Evolutionary conservation across 2,888 invertebrate genomes (phyloP).

Genomic region (Drosophila greeni): DNA sequence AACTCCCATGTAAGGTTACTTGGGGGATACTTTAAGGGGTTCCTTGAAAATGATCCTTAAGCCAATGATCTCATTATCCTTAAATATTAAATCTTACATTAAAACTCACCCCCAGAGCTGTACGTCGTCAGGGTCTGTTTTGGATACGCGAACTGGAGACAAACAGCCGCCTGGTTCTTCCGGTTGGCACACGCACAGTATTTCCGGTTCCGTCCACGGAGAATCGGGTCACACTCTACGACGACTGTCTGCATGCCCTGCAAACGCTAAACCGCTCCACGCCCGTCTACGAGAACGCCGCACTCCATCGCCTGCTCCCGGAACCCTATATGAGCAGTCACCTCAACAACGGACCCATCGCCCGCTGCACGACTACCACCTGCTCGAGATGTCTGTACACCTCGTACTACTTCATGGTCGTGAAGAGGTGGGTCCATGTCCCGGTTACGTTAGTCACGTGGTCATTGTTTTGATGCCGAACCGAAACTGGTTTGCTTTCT

Average conservation of each 20-base stretch:
- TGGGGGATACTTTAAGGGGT: background rate
- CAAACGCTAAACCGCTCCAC: constrained; percentile 68
- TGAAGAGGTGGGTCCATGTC: constrained; percentile 72
- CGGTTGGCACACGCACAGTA: constrained; percentile 75
- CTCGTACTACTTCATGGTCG: constrained; percentile 77
- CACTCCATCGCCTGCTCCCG: constrained; percentile 67
- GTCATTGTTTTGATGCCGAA: constrained; percentile 23
- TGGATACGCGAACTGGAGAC: constrained; percentile 76
- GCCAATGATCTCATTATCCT: too few species aligned
- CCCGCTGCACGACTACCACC: constrained; percentile 74
- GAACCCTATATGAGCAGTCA: constrained; percentile 75
- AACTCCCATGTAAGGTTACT: constrained; percentile 66
- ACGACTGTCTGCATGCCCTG: constrained; percentile 74
- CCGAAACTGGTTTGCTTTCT: constrained; percentile 35
- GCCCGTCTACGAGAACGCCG: constrained; percentile 71
- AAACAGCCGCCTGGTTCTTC: constrained; percentile 70
- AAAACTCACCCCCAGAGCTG: constrained; percentile 27
- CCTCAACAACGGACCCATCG: constrained; percentile 76
- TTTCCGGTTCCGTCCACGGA: constrained; percentile 71
- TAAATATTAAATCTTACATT: background rate
- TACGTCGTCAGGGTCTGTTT: constrained; percentile 65
- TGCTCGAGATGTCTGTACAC: constrained; percentile 76
- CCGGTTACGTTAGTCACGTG: constrained; percentile 24
- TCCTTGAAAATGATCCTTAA: too few species aligned
- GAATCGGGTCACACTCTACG: constrained; percentile 75